Conservation (phyloP, 2,113 vertebrate species). For the Hypocryptadius cinnamomeus region DNA sequence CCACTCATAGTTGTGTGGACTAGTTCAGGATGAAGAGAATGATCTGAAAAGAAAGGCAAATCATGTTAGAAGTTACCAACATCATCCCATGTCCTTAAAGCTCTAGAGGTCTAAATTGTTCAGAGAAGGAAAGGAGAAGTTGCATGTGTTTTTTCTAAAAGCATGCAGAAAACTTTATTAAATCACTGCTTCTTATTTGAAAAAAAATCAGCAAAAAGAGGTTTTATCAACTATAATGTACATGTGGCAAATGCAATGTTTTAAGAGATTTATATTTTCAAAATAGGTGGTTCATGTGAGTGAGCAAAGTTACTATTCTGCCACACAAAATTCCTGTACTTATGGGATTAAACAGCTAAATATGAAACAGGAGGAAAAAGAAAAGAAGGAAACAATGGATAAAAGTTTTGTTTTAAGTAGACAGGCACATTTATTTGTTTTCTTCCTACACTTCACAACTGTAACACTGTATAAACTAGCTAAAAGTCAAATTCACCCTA, state of each 20-base stretch:
- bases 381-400: background rate
- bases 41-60: background rate
- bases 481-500: background rate
- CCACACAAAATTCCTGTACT: background rate
- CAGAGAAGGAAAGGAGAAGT: background rate
- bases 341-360: background rate
- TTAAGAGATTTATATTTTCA: background rate
- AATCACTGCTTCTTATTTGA: background rate
- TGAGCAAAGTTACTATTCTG: background rate
- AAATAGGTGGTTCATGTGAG: background rate
- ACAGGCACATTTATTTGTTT: background rate
- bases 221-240: background rate
- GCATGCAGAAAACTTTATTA: background rate
- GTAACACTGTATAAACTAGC: background rate
- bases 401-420: background rate
- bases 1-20: background rate
- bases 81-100: background rate
- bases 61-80: background rate
- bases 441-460: background rate
- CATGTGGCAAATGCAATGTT: background rate
- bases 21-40: background rate
- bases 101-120: background rate
- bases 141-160: background rate
- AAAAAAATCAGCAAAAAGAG: background rate
- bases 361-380: accelerated